These are phyloP conservation scores for Syngnathus rostellatus DNA, from an alignment of 2,797 vertebrate species.

Conservation along the genomic window DNA sequence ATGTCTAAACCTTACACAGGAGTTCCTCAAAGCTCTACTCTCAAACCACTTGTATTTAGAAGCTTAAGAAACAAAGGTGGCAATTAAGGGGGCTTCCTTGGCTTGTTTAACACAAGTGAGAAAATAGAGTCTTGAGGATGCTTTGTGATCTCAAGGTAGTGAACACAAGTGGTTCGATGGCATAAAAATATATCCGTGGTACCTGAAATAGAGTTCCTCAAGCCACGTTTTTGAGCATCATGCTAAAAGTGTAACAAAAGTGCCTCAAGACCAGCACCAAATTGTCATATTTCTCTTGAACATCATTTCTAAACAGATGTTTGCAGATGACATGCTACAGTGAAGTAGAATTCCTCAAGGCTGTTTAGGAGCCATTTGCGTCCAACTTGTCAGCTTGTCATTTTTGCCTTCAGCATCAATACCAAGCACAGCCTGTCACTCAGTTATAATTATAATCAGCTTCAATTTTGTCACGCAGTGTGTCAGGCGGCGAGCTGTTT, in stretches of 20 bases:
- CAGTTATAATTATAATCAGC: background rate
- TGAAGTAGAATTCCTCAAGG: background rate
- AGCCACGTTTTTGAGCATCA: background rate
- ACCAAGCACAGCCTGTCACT: background rate
- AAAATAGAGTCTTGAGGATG: background rate
- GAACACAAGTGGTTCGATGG: background rate
- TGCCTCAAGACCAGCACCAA: background rate
- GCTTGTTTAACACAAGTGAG: background rate
- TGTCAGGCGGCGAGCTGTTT: constrained; percentile 92
- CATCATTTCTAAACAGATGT: background rate
- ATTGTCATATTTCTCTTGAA: background rate
- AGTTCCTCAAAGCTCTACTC: too few relatives aligned
- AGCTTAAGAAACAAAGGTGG: background rate
- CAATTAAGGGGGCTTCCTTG: background rate
- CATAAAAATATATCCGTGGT: background rate
- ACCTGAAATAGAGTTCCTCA: background rate
- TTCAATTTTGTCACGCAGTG: constrained; percentile 59
- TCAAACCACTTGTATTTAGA: background rate
- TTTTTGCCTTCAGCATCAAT: constrained; percentile 1
- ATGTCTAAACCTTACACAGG: too few relatives aligned
- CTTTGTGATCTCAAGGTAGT: background rate
- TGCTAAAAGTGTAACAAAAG: background rate
- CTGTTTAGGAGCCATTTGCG: background rate
- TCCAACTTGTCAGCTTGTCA: constrained; percentile 2
- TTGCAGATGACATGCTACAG: background rate